Evolutionary conservation across 2,797 vertebrate genomes (phyloP), one percentile per base, ranked within the genome.

Genomic region (Oceanodroma leucorhoa): DNA sequence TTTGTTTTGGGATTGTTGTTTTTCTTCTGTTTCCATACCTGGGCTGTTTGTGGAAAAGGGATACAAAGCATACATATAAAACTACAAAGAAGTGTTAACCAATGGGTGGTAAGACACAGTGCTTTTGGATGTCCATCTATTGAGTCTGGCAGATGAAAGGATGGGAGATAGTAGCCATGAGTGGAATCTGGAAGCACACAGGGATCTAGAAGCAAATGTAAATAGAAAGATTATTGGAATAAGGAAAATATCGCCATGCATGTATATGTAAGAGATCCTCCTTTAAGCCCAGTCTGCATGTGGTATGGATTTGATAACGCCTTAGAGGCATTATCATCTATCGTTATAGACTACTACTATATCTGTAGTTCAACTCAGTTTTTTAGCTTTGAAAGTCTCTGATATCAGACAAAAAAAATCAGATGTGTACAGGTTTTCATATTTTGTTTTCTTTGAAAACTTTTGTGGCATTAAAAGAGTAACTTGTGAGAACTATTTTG

Each of bases 21-120:
- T 55, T 40, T 2, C 6, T 53, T 50, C 7, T 77, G 5, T 78
- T 87, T 87, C 60, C 7, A 6, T 57, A 50, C 9, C 0, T 2
- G 4, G 24, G 6, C 21, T 83, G 8, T 55, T 73, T 60, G 32
- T 71, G 21, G 18, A 55, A 78, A 70, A 73, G 21, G 4, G 3
- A 4, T 65, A 13, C 1, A 13, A 84, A 40, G 17, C 0, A 1
- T 58, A 18, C 2, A 2, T n/a, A 6, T 62, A 61, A 57, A 78
- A 75, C 9, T 21, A 2, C 8, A 40, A 27, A 51, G 53, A 53
- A 12, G 8, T 38, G 9, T 76, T 88, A 75, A 62, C 3, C 8
- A 21, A 0, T 24, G 5, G 3, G 2, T 83, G 10, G 3, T 53
- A 46, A 67, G 19, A 72, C 23, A 21, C 5, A 5, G 5, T 57